Evolutionary conservation across 1,140 invertebrate genomes (phyloP).

Genomic region (Odontomachus brunneus): DNA sequence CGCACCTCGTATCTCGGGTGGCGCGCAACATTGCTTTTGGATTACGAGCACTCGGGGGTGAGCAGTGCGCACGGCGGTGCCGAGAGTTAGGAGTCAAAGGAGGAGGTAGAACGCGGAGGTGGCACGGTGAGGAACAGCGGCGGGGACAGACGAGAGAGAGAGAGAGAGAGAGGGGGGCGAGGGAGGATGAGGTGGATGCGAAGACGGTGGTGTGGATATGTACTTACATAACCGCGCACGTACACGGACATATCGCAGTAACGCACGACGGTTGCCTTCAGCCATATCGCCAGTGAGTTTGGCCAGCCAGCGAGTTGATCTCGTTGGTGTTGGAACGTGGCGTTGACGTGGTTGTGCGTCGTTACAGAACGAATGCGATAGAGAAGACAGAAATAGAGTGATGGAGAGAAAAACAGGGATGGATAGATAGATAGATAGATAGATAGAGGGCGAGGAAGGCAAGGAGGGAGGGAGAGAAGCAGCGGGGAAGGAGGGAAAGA

Average conservation of each 20-base stretch:
- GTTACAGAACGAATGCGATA: conserved; percentile 51
- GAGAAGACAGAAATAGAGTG: background rate
- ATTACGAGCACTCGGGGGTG: conserved; percentile 68
- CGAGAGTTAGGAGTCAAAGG: conserved; percentile 56
- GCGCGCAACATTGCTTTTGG: conserved; percentile 59
- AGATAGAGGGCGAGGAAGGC: conserved; percentile 50
- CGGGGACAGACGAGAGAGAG: too few relatives aligned
- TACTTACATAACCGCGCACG: conserved; percentile 38
- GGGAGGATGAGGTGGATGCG: conserved; percentile 46
- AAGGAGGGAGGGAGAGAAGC: conserved; percentile 39
- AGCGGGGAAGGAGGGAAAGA: conserved; percentile 8
- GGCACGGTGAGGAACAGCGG: background rate
- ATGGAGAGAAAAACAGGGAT: background rate
- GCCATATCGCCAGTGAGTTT: conserved; percentile 68
- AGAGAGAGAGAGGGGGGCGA: background rate
- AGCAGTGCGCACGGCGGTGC: conserved; percentile 10
- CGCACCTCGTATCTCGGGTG: conserved; percentile 50
- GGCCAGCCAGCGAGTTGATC: conserved; percentile 59
- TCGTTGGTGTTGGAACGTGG: conserved; percentile 59
- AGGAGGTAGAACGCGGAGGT: background rate
- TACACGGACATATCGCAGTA: conserved; percentile 56
- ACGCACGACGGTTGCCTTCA: conserved; percentile 66
- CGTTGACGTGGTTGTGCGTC: conserved; percentile 64
- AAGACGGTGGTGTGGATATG: conserved; percentile 27
- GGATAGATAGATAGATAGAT: too few relatives aligned